Base-by-base conservation (phyloP, 2,888 invertebrate species). In the Volucella bombylans region DNA sequence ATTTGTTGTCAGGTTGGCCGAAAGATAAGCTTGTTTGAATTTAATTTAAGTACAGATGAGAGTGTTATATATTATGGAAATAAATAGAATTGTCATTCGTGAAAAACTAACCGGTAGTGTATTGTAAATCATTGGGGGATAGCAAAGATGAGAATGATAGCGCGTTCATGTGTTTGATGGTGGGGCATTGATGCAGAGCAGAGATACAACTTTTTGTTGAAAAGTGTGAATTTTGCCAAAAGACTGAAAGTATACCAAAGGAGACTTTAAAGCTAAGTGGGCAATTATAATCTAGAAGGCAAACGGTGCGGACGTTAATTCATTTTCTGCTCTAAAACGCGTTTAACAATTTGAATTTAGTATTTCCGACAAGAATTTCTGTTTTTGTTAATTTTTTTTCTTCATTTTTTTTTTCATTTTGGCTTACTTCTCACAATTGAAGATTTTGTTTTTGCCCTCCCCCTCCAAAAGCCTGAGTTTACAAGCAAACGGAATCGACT, bases 81-180 rank as follows among this genome's bases (percentile, higher is more conserved):
- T 61, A 41, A n/a, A n/a, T n/a, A n/a, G 87, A 52, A 69, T 87
- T 14, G 59, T 88, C 43, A 71, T 87, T 39, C 88, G 87, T 38
- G 11, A 47, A 12, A 64, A 9, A 18, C 50, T 87, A 8, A 55
- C 72, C n/a, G 43, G 41, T 23, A 68, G 62, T 18, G 55, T 88
- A n/a, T 61, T 88, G n/a, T 39, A 43, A 76, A 87, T 23, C 89
- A 90, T 76, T 86, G 87, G 12, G 89, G 89, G 6, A 79, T 89
- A 2, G 87, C 88, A 1, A 87, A 87, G 72, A 89, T 88, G 87
- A 89, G 89, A 87, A 77, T 86, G 14, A 49, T 88, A 12, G 88
- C 89, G 0, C 62, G 88, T 23, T 86, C 87, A 8, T 87, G 88
- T 83, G 88, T 89, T 57, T 90, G 87, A 87, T 89, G 89, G 89